phyloP scores from a whole-genome alignment of 1,140 invertebrate genomes.

The Uloborus diversus region DNA sequence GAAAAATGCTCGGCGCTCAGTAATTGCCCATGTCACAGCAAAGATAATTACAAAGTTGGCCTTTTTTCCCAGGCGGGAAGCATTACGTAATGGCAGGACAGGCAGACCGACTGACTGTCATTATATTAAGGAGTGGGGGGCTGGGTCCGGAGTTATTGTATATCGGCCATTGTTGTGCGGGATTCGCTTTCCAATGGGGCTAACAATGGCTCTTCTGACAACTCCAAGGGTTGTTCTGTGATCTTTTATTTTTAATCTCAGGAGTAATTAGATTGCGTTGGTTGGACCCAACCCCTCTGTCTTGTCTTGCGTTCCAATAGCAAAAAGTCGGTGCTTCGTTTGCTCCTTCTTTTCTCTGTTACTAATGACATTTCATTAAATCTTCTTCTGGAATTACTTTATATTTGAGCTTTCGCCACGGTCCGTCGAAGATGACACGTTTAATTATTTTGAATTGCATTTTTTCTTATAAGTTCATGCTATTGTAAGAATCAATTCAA shows the following conservation, averaged over 20 bases:
- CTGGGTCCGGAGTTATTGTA: conserved; percentile 33
- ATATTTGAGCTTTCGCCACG: background rate
- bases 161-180: conserved; percentile 29
- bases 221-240: background rate
- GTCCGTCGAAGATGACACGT: background rate
- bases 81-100: conserved; percentile 42
- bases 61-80: conserved; percentile 50
- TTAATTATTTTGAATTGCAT: too few species aligned
- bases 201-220: conserved; percentile 46
- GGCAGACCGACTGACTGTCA: conserved; percentile 39
- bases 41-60: conserved; percentile 45
- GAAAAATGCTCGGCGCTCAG: conserved; percentile 29
- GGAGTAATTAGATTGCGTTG: conserved; percentile 30
- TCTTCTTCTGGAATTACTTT: too few species aligned
- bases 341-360: too few species aligned
- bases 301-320: background rate
- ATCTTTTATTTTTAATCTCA: background rate
- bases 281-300: background rate
- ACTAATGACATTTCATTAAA: too few species aligned
- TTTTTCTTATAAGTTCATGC: too few species aligned
- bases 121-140: conserved; percentile 18
- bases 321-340: background rate
- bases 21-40: conserved; percentile 55
- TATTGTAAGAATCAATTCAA: too few species aligned
- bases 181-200: conserved; percentile 1